Evolutionary conservation across 2,113 vertebrate genomes (phyloP).

Genomic region (Dicentrarchus labrax): DNA sequence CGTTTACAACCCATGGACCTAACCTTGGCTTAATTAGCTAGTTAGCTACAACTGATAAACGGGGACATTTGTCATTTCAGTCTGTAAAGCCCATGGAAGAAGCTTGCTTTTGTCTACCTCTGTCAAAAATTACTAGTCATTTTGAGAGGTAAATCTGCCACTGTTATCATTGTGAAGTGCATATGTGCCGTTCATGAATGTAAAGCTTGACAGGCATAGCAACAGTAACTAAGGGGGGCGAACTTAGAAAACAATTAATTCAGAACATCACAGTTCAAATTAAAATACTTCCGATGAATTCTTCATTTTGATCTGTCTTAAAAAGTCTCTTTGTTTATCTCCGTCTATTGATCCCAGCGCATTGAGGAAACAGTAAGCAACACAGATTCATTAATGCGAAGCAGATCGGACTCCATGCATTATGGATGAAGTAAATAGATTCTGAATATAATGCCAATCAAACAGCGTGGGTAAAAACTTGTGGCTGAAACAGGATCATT

Average conservation of each 20-base stretch:
- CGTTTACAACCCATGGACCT: not conserved
- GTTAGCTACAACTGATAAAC: not conserved
- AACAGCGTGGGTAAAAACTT: slow-evolving; percentile 61
- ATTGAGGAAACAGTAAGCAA: slow-evolving; percentile 26
- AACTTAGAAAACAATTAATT: not conserved
- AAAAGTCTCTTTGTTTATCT: slow-evolving; percentile 39
- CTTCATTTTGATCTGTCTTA: not conserved
- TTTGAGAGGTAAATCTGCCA: not conserved
- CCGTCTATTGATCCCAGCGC: slow-evolving; percentile 19
- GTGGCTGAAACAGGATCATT: slow-evolving; percentile 69
- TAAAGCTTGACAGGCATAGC: not conserved
- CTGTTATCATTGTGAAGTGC: not conserved
- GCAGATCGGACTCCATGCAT: slow-evolving; percentile 53
- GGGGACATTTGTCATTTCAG: not conserved
- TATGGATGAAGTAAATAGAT: slow-evolving; percentile 70
- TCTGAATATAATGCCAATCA: slow-evolving; percentile 65
- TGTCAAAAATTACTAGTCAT: not conserved
- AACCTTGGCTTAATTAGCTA: not conserved
- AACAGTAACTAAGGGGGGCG: not conserved
- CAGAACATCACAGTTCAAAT: slow-evolving; percentile 8
- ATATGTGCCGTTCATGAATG: not conserved
- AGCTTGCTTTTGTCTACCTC: not conserved
- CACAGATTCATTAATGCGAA: slow-evolving; percentile 50
- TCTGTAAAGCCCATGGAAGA: not conserved
- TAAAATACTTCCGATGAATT: not conserved